A percentile compares a stretch with the other conserved stretches of the same genome.
Evolutionary conservation across 2,888 invertebrate species (phyloP).

Genomic region (Patella pellucida): DNA sequence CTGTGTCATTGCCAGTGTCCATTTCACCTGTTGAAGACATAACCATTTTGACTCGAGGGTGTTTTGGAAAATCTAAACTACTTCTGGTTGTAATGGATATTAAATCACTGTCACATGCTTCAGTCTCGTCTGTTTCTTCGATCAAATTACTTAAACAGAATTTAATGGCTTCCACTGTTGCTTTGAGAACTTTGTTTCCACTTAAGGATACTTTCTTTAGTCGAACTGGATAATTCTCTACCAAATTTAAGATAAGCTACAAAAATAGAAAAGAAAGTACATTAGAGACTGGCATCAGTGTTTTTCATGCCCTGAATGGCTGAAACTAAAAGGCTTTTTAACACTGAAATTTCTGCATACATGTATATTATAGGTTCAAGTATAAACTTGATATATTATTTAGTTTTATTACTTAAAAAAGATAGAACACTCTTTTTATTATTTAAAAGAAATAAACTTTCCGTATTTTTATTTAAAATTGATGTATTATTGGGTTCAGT

Average conservation of each 20-base stretch:
- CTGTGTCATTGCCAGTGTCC: background rate
- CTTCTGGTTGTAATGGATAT: constrained; percentile 22
- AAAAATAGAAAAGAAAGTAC: constrained; percentile 2
- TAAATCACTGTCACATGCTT: constrained; percentile 26
- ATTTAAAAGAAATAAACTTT: no score
- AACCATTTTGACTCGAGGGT: background rate
- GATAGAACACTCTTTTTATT: no score
- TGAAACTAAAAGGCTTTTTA: no score
- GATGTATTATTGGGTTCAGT: no score
- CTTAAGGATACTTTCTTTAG: constrained; percentile 51
- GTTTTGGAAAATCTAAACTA: constrained; percentile 15
- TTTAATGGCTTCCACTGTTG: constrained; percentile 48
- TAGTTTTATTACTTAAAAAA: no score
- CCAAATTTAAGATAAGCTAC: constrained; percentile 59
- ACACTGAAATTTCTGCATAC: no score
- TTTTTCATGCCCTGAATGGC: no score
- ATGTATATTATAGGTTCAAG: no score
- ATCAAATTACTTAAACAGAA: constrained; percentile 33
- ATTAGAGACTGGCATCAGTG: no score
- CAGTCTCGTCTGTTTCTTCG: constrained; percentile 30
- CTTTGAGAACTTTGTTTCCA: constrained; percentile 52
- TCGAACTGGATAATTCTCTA: constrained; percentile 52
- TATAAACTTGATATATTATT: no score
- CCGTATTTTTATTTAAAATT: no score
- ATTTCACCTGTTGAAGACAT: constrained; percentile 1